These are phyloP conservation scores for Python bivittatus DNA, from an alignment of 2,113 vertebrate species.

Conservation along the genomic window DNA sequence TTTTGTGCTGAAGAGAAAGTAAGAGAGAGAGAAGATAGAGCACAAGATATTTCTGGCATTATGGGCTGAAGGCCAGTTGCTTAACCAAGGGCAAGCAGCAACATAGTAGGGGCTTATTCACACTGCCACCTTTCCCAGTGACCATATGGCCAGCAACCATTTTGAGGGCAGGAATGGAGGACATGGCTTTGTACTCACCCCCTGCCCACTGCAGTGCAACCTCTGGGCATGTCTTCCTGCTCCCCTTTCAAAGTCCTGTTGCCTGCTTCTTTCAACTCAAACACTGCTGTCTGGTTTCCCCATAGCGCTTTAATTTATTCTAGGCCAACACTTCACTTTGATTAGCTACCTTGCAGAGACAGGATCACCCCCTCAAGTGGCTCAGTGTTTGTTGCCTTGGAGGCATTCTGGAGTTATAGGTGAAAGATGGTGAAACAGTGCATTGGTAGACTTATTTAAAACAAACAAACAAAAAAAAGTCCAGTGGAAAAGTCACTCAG, in stretches of 20 bases:
- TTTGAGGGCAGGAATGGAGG: not conserved
- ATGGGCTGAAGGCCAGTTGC: not conserved
- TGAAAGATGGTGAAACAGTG: not conserved
- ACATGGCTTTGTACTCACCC: not conserved
- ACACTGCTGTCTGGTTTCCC: not conserved
- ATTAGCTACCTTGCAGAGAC: not conserved
- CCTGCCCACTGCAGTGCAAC: not conserved
- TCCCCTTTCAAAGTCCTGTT: not conserved
- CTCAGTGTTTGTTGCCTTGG: not conserved
- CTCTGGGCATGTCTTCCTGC: not conserved
- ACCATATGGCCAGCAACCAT: not conserved
- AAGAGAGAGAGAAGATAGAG: not conserved
- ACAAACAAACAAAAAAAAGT: not conserved
- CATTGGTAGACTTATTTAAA: not conserved
- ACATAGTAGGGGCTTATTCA: not conserved
- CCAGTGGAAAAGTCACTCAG: not conserved
- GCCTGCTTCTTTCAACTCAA: not conserved
- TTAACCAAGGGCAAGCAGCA: not conserved
- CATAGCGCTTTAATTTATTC: not conserved
- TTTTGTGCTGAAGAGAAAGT: not conserved
- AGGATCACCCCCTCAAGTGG: not conserved
- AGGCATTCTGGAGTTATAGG: not conserved
- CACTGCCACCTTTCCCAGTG: not conserved
- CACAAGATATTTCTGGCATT: too few species aligned
- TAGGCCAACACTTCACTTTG: not conserved